Evolutionary conservation across 2,888 invertebrate species (phyloP).

Genomic region (Dorcus parallelipipedus): DNA sequence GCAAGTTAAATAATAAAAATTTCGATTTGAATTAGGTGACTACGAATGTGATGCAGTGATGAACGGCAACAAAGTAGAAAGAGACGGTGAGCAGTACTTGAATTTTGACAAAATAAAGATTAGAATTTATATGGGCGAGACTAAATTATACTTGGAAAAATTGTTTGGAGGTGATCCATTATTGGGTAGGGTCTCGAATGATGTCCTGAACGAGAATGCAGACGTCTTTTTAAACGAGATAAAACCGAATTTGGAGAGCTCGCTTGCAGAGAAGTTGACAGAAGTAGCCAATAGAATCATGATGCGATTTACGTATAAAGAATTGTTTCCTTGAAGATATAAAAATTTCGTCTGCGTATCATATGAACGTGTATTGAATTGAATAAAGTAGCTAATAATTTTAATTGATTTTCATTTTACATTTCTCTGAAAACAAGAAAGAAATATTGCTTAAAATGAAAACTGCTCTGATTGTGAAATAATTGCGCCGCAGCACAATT

Average conservation of each 20-base stretch:
- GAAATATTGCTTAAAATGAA: no score
- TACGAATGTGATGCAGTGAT: constrained; percentile 64
- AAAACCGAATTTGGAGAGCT: constrained; percentile 61
- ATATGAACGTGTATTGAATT: no score
- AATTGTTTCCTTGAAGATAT: constrained; percentile 57
- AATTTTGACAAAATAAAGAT: constrained; percentile 64
- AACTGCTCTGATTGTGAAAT: no score
- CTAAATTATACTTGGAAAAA: constrained; percentile 61
- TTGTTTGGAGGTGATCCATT: constrained; percentile 65
- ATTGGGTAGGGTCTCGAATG: constrained; percentile 62
- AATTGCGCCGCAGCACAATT: no score
- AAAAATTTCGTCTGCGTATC: no score
- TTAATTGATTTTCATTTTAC: no score
- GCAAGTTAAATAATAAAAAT: no score
- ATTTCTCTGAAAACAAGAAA: no score
- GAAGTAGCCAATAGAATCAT: constrained; percentile 69
- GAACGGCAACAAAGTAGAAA: constrained; percentile 57
- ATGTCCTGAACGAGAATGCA: constrained; percentile 65
- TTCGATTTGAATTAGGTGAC: constrained; percentile 51
- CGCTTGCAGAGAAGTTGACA: constrained; percentile 63
- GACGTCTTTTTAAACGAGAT: constrained; percentile 66
- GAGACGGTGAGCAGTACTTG: constrained; percentile 58
- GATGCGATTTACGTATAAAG: constrained; percentile 64
- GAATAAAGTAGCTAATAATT: no score
- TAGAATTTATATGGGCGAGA: constrained; percentile 58